phyloP scores from a whole-genome alignment of 2,888 invertebrate genomes.

The Nowickia ferox region DNA sequence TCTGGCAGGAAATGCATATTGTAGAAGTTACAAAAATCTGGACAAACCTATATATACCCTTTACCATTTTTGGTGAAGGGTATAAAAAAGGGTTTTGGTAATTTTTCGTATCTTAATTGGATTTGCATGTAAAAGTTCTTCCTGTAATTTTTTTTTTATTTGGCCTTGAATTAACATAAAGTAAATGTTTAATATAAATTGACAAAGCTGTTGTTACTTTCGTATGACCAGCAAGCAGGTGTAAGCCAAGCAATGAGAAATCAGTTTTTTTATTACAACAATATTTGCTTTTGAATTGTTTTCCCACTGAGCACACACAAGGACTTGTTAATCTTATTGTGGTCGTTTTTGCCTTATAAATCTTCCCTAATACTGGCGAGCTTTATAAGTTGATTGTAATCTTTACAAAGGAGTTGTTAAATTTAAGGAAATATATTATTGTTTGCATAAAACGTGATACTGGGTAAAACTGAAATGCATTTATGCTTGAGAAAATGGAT shows the following conservation, averaged over 20 bases:
- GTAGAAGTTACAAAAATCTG: too few species aligned
- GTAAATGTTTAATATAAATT: background rate
- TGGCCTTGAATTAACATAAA: conserved; percentile 14
- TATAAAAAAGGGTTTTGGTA: too few species aligned
- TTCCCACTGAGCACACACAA: background rate
- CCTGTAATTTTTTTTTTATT: background rate
- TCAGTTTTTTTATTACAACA: background rate
- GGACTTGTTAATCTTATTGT: background rate
- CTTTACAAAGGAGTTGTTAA: background rate
- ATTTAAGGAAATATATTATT: background rate
- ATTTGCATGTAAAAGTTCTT: background rate
- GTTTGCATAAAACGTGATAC: conserved; percentile 35
- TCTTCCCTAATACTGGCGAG: background rate
- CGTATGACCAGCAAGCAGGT: conserved; percentile 10
- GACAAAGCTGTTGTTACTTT: background rate
- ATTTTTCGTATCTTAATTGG: background rate
- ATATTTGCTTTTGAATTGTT: conserved; percentile 18
- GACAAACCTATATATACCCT: too few species aligned
- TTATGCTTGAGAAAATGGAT: conserved; percentile 2
- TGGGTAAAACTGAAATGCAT: conserved; percentile 3
- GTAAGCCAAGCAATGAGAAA: background rate
- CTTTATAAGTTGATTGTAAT: background rate
- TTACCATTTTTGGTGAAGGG: too few species aligned
- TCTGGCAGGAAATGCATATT: too few species aligned
- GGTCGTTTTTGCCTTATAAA: conserved; percentile 7